Evolutionary conservation across 2,888 invertebrate genomes (phyloP).

Genomic region (Ormyrus pomaceus): DNA sequence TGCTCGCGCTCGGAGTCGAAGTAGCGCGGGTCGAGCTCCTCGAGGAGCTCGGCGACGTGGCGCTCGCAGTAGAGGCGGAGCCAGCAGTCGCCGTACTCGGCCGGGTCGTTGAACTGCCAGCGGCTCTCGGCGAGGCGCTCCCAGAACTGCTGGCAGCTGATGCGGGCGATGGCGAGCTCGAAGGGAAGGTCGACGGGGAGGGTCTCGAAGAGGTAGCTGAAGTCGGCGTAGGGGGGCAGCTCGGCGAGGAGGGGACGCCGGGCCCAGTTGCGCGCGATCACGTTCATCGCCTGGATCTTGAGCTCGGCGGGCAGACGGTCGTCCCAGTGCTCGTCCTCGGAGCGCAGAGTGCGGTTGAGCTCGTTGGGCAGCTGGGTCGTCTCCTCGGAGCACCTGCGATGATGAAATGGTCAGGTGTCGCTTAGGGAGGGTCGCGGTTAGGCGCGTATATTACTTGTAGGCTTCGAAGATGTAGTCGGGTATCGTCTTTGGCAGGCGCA

Average conservation of each 20-base stretch:
- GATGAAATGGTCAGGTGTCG: too few relatives aligned
- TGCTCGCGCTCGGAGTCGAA: conserved; percentile 62
- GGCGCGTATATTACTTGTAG: conserved; percentile 61
- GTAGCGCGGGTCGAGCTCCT: conserved; percentile 64
- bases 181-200: conserved; percentile 80
- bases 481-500: conserved; percentile 65
- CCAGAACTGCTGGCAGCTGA: conserved; percentile 82
- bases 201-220: conserved; percentile 80
- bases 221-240: conserved; percentile 78
- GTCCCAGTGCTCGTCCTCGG: conserved; percentile 69
- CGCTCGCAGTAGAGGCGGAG: conserved; percentile 71
- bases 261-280: conserved; percentile 67
- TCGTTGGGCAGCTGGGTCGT: conserved; percentile 62
- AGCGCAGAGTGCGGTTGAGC: conserved; percentile 61
- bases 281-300: conserved; percentile 64
- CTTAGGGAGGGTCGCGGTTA: too few relatives aligned
- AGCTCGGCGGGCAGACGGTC: conserved; percentile 61
- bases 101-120: conserved; percentile 48
- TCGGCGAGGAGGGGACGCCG: conserved; percentile 77
- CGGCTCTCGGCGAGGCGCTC: conserved; percentile 76
- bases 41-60: conserved; percentile 70
- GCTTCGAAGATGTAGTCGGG: conserved; percentile 63
- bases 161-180: conserved; percentile 70
- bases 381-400: conserved; percentile 66
- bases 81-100: conserved; percentile 65